phyloP scores from a whole-genome alignment of 2,797 vertebrate genomes.

The Pseudochirops corinnae region DNA sequence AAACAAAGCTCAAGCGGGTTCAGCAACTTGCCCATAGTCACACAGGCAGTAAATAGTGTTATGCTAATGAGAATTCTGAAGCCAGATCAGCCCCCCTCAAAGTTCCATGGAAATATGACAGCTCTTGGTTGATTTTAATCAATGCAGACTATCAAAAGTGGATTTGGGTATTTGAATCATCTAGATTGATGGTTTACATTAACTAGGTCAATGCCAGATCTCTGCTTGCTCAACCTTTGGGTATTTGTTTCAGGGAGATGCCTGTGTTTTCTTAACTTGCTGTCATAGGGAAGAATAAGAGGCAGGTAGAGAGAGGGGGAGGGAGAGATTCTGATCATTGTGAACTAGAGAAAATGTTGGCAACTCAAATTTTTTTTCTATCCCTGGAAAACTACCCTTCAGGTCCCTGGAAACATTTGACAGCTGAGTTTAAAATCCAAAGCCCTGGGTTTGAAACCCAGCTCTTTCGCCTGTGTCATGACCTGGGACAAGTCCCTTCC shows the following conservation, averaged over 20 bases:
- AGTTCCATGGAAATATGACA: background rate
- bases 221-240: accelerated
- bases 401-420: background rate
- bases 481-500: background rate
- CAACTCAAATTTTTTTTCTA: background rate
- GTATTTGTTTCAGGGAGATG: background rate
- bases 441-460: background rate
- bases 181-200: background rate
- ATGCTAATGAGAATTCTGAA: background rate
- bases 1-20: background rate
- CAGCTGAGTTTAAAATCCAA: background rate
- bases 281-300: background rate
- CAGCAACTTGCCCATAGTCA: background rate
- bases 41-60: background rate
- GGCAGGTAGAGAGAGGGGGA: background rate
- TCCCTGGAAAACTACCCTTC: background rate
- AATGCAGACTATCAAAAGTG: background rate
- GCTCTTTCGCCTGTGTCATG: background rate
- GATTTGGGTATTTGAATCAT: conserved; percentile 1
- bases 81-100: background rate
- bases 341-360: background rate
- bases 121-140: background rate
- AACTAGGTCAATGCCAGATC: background rate
- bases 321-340: background rate
- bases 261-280: background rate